Evolutionary conservation across 2,888 invertebrate species (phyloP), one percentile per base, ranked within the genome.

Genomic region (Temnothorax unifasciatus): DNA sequence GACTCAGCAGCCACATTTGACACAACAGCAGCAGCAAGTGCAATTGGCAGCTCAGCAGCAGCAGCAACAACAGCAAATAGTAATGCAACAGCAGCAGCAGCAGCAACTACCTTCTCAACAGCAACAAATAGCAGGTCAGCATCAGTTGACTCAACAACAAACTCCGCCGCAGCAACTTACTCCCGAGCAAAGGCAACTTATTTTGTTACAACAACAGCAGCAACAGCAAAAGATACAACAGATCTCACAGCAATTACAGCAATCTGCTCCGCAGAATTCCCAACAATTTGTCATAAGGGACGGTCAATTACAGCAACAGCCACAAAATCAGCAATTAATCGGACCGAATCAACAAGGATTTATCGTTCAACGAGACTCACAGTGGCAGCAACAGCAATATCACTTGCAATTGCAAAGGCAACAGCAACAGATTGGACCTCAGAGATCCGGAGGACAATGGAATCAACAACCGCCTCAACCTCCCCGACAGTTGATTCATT

Each of bases 401-500:
- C 71, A 71, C 2, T 95, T 95, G 76, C 96, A 95, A 92, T 94
- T 95, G 52, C 94, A 96, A 89, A 94, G 96, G 93, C 97, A 97
- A 89, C 95, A 95, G 74, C 95, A 95, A 85, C 92, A 94, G 73
- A 90, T 93, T 11, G 93, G 94, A 0, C 92, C 93, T 38, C 93
- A 92, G 69, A 91, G 94, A 74, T 92, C 94, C 0, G 93, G 93
- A 6, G 93, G 93, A 2, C 95, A 94, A 52, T 95, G 95, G 95
- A 73, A 50, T 18, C 96, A 96, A 88, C 97, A 96, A 87, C 95
- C 96, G 13, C 94, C 96, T 3, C 96, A 96, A 91, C 95, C 95
- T 61, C 95, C 96, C 34, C 95, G 96, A 1, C 97, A 98, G 92
- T 95, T 97, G 83, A 98, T 98, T 85, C 98, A 98, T 89, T 94